phyloP scores from a whole-genome alignment of 2,113 vertebrate genomes.

The Plecturocebus donacophilus region DNA sequence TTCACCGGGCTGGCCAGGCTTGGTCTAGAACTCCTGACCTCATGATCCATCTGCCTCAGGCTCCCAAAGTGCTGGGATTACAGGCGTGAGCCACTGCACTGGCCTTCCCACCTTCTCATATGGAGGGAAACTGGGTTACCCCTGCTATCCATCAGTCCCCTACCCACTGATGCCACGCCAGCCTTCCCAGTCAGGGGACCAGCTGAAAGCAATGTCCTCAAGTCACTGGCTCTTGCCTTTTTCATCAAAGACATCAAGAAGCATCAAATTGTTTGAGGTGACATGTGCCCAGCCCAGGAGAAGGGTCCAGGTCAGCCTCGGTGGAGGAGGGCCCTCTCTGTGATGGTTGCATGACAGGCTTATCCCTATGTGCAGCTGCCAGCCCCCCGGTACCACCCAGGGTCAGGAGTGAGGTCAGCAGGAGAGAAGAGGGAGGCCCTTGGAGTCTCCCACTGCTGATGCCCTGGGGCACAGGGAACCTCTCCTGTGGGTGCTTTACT shows the following conservation, averaged over 20 bases:
- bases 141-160: neutral
- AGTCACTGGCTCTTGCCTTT: neutral
- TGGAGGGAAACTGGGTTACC: neutral
- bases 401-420: neutral
- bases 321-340: rapidly evolving
- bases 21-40: no score
- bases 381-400: neutral
- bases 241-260: neutral
- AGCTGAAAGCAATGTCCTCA: neutral
- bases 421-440: neutral
- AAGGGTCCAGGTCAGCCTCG: neutral
- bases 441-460: neutral
- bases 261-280: neutral
- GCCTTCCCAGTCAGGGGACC: neutral
- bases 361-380: neutral
- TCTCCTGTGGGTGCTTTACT: neutral
- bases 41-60: no score
- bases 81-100: no score
- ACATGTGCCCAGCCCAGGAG: neutral
- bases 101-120: neutral
- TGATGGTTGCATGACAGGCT: neutral
- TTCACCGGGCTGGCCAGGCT: no score
- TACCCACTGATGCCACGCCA: neutral
- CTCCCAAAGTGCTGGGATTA: no score
- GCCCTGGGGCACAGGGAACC: rapidly evolving